phyloP scores from a whole-genome alignment of 2,888 invertebrate species.

The Graphium colonna region DNA sequence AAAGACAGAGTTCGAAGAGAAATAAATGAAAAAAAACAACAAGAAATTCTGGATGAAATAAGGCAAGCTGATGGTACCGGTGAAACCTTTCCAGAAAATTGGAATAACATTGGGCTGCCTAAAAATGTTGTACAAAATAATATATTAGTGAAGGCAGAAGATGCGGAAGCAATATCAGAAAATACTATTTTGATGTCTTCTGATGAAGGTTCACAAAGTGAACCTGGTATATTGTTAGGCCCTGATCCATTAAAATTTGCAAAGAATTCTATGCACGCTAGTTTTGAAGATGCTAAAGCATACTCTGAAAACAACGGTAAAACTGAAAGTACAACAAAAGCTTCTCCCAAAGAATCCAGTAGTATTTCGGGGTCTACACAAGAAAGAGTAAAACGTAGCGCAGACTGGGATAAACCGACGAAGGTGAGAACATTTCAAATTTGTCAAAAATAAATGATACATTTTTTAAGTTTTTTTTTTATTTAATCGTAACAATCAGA shows the following conservation, averaged over 20 bases:
- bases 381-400: constrained; percentile 50
- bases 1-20: constrained; percentile 18
- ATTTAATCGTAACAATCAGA: no score
- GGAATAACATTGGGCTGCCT: background rate
- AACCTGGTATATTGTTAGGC: constrained; percentile 8
- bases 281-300: constrained; percentile 27
- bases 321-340: constrained; percentile 4
- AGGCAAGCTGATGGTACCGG: background rate
- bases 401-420: constrained; percentile 50
- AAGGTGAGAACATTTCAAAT: constrained; percentile 47
- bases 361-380: constrained; percentile 8
- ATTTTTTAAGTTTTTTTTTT: no score
- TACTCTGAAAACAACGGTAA: constrained; percentile 1
- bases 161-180: background rate
- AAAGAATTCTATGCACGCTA: constrained; percentile 22
- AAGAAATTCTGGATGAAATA: constrained; percentile 2
- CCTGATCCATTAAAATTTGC: background rate
- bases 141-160: constrained; percentile 5
- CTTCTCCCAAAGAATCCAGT: constrained; percentile 34
- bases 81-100: background rate
- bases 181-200: constrained; percentile 15
- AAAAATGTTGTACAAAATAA: constrained; percentile 1
- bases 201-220: background rate
- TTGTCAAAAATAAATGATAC: no score
- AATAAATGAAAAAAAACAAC: constrained; percentile 20